Conservation (phyloP, 2,888 invertebrate species). For the Volucella bombylans region DNA sequence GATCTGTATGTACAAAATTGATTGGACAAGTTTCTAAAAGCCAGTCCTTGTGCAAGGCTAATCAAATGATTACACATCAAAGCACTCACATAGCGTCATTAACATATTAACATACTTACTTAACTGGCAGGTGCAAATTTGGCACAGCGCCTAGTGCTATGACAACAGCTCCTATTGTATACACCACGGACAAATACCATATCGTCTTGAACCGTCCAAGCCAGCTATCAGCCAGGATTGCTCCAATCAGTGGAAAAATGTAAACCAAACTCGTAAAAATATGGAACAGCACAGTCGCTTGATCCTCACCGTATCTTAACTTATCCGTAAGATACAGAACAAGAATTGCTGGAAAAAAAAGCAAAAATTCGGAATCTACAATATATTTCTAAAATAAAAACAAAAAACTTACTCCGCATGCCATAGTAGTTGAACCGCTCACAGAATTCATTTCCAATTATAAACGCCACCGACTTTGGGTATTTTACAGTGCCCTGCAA, state of each 20-base stretch:
- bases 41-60: background rate
- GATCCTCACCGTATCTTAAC: conserved; percentile 87
- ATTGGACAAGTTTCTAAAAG: background rate
- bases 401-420: conserved; percentile 91
- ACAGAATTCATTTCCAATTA: conserved; percentile 98
- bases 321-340: conserved; percentile 93
- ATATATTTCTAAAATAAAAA: background rate
- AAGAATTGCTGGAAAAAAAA: conserved; percentile 90
- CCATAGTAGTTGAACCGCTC: conserved; percentile 99
- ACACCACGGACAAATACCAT: conserved; percentile 93
- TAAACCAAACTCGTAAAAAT: conserved; percentile 93
- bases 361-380: conserved; percentile 14
- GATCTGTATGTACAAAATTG: background rate
- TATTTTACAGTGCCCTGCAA: conserved; percentile 84
- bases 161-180: conserved; percentile 91
- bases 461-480: conserved; percentile 95
- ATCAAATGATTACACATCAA: background rate
- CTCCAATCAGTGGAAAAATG: conserved; percentile 87
- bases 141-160: conserved; percentile 88
- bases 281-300: conserved; percentile 94
- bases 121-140: conserved; percentile 84
- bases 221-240: conserved; percentile 95
- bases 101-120: conserved; percentile 77
- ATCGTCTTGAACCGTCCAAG: conserved; percentile 94
- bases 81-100: too few relatives aligned